Conservation (phyloP, 2,113 vertebrate genomes). For the Manacus vitellinus region DNA sequence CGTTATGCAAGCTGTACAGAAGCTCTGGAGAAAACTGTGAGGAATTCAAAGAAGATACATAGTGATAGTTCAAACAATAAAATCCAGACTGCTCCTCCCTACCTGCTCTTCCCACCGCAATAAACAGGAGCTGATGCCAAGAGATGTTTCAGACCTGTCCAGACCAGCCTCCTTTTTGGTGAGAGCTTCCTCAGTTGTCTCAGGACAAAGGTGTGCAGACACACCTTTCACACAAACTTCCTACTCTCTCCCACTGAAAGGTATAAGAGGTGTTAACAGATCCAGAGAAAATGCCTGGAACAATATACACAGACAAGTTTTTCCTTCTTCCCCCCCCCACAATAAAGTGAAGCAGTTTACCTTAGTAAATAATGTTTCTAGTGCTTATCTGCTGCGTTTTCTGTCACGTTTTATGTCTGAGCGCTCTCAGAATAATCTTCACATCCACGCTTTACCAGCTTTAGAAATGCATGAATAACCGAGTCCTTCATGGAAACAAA, state of each 20-base stretch:
- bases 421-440: not conserved
- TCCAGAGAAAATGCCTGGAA: not conserved
- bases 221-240: not conserved
- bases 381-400: not conserved
- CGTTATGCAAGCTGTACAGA: not conserved
- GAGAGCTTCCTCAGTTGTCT: not conserved
- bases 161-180: not conserved
- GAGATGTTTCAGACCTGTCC: not conserved
- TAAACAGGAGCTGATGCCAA: not conserved
- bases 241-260: not conserved
- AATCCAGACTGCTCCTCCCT: not conserved
- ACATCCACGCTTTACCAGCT: not conserved
- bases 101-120: not conserved
- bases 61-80: not conserved
- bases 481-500: not conserved
- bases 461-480: not conserved
- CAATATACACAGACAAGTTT: not conserved
- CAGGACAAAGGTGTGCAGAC: not conserved
- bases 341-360: not conserved
- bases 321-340: rapidly evolving
- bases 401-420: not conserved
- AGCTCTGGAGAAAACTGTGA: not conserved
- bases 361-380: not conserved
- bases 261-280: not conserved
- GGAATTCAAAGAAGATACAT: not conserved